Conservation (phyloP, 2,888 invertebrate species). For the Tyria jacobaeae region DNA sequence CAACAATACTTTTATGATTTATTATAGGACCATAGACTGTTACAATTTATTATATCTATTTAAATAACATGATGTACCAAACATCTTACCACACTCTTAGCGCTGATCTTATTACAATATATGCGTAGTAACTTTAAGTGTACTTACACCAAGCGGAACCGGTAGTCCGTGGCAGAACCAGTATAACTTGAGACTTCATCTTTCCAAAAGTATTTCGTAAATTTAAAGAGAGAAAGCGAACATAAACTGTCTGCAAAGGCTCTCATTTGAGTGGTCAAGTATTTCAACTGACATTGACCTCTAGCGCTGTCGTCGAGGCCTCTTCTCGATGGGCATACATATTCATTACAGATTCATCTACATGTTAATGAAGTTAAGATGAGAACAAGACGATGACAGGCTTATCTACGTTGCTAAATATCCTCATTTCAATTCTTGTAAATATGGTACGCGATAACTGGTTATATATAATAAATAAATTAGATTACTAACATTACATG, state of each 20-base stretch:
- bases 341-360: slow-evolving; percentile 74
- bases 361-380: slow-evolving; percentile 72
- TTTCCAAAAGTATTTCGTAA: slow-evolving; percentile 52
- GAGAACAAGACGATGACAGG: slow-evolving; percentile 57
- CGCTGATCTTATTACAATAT: slow-evolving; percentile 42
- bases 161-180: slow-evolving; percentile 56
- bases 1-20: neutral
- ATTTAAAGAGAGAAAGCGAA: slow-evolving; percentile 56
- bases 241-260: slow-evolving; percentile 53
- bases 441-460: slow-evolving; percentile 5
- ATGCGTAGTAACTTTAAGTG: slow-evolving; percentile 51
- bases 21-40: too few relatives aligned
- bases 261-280: slow-evolving; percentile 60
- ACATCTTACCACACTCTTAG: slow-evolving; percentile 45
- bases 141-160: slow-evolving; percentile 64
- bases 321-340: slow-evolving; percentile 71
- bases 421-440: slow-evolving; percentile 38
- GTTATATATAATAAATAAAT: slow-evolving; percentile 5
- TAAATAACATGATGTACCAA: too few relatives aligned
- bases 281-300: slow-evolving; percentile 79
- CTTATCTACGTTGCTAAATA: slow-evolving; percentile 48
- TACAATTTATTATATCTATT: too few relatives aligned
- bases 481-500: neutral
- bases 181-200: slow-evolving; percentile 53
- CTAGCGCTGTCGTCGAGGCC: slow-evolving; percentile 71